These are phyloP conservation scores for Spea multiplicata DNA, from an alignment of 2,113 vertebrate genomes.

Conservation along the genomic window DNA sequence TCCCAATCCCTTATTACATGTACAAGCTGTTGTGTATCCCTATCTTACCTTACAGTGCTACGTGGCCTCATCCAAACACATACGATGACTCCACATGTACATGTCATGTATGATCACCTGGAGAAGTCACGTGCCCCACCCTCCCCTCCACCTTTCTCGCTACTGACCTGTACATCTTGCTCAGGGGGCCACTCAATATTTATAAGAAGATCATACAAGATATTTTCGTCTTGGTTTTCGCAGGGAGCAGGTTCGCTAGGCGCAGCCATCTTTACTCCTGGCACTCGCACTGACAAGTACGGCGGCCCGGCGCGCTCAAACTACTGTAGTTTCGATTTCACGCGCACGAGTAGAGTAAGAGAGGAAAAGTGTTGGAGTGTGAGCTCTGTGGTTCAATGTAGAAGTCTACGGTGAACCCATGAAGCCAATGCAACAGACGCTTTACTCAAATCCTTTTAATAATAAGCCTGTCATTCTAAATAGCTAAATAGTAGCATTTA, in stretches of 20 bases:
- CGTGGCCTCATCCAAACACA: slow-evolving; percentile 2
- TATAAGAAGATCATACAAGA: slow-evolving; percentile 89
- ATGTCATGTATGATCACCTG: too few relatives aligned
- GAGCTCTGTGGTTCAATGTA: too few relatives aligned
- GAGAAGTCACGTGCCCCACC: background rate
- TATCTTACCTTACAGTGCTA: background rate
- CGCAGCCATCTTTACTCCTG: slow-evolving; percentile 70
- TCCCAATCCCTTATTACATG: too few relatives aligned
- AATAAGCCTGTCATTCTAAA: too few relatives aligned
- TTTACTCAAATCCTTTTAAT: too few relatives aligned
- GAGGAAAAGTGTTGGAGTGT: too few relatives aligned
- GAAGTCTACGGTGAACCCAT: too few relatives aligned
- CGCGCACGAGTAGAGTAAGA: too few relatives aligned
- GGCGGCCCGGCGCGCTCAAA: slow-evolving; percentile 58
- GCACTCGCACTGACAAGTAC: slow-evolving; percentile 54
- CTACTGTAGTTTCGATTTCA: background rate
- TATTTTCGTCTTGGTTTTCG: slow-evolving; percentile 76
- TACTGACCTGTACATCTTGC: slow-evolving; percentile 84
- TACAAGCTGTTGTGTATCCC: too few relatives aligned
- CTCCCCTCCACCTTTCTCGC: background rate
- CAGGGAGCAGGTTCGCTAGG: fast-evolving
- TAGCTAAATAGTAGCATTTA: too few relatives aligned
- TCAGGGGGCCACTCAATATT: slow-evolving; percentile 92
- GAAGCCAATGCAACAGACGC: too few relatives aligned
- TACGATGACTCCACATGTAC: too few relatives aligned